Percentiles rank a stretch among this genome's conserved stretches.
These are phyloP conservation scores for Ichneumon xanthorius DNA, from an alignment of 2,888 invertebrate species.

Conservation along the genomic window DNA sequence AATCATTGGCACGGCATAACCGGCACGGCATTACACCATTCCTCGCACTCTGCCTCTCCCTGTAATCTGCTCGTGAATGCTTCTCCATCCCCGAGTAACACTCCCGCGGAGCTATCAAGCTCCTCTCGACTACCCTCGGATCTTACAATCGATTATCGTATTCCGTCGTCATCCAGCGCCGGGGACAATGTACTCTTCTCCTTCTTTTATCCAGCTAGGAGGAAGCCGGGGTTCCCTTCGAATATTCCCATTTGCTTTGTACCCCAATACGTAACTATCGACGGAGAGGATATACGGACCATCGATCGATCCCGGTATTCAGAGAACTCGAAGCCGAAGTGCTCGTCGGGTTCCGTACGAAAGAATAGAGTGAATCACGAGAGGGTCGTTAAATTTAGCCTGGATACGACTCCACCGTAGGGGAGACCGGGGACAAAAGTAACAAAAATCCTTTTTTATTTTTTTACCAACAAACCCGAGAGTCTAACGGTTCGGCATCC, in stretches of 20 bases:
- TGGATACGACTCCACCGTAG: not conserved
- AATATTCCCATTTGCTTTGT: not conserved
- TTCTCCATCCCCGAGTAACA: conserved; percentile 32
- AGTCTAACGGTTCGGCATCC: too few relatives aligned
- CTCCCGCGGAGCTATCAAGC: conserved; percentile 20
- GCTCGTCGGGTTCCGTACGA: conserved; percentile 1
- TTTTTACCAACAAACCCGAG: too few relatives aligned
- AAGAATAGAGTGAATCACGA: not conserved
- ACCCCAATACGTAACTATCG: conserved; percentile 1
- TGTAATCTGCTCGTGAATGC: conserved; percentile 78
- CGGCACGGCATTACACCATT: conserved; percentile 24
- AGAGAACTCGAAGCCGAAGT: conserved; percentile 5
- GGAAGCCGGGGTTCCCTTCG: too few relatives aligned
- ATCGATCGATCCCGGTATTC: conserved; percentile 25
- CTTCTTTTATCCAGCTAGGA: too few relatives aligned
- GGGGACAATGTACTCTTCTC: too few relatives aligned
- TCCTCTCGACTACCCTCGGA: conserved; percentile 28
- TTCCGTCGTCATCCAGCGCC: not conserved
- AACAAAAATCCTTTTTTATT: too few relatives aligned
- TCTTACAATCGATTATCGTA: not conserved
- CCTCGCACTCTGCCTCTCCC: conserved; percentile 36
- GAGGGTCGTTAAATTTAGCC: conserved; percentile 23
- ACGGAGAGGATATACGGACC: conserved; percentile 1
- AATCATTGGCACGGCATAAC: conserved; percentile 76
- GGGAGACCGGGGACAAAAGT: too few relatives aligned